Evolutionary conservation across 2,797 vertebrate species (phyloP).

Genomic region (Malacoctenus gilli): DNA sequence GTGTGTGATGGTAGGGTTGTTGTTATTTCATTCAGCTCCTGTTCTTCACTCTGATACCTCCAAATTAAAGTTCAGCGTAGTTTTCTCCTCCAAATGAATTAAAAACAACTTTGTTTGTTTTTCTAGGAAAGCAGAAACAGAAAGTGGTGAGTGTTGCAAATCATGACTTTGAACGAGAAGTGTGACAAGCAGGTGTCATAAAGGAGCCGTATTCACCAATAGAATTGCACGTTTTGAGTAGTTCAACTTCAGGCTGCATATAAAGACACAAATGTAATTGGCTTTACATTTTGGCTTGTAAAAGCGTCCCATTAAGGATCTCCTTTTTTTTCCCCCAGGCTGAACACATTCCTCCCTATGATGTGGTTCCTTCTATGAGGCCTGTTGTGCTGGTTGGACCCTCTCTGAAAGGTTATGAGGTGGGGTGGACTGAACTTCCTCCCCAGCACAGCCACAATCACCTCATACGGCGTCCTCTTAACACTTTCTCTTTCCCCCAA

Average conservation of each 20-base stretch:
- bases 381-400: slow-evolving; percentile 97
- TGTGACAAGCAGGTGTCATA: too few relatives aligned
- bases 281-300: too few relatives aligned
- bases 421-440: slow-evolving; percentile 56
- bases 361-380: slow-evolving; percentile 98
- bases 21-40: not conserved
- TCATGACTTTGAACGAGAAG: not conserved
- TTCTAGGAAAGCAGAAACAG: slow-evolving; percentile 97
- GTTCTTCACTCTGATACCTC: not conserved
- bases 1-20: slow-evolving; percentile 4
- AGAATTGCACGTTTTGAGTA: too few relatives aligned
- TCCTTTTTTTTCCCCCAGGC: slow-evolving; percentile 87
- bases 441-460: not conserved
- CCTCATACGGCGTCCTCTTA: not conserved
- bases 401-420: slow-evolving; percentile 98
- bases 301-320: too few relatives aligned
- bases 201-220: too few relatives aligned
- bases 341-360: slow-evolving; percentile 94
- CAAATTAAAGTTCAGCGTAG: not conserved
- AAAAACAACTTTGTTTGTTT: slow-evolving; percentile 55
- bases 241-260: too few relatives aligned
- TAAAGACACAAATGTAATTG: too few relatives aligned
- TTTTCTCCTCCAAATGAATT: too few relatives aligned
- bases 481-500: too few relatives aligned
- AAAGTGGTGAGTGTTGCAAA: slow-evolving; percentile 91